A percentile compares a stretch with the other conserved stretches of the same genome.
Conservation (phyloP, 2,113 vertebrate species). For the Ailurus styani region DNA sequence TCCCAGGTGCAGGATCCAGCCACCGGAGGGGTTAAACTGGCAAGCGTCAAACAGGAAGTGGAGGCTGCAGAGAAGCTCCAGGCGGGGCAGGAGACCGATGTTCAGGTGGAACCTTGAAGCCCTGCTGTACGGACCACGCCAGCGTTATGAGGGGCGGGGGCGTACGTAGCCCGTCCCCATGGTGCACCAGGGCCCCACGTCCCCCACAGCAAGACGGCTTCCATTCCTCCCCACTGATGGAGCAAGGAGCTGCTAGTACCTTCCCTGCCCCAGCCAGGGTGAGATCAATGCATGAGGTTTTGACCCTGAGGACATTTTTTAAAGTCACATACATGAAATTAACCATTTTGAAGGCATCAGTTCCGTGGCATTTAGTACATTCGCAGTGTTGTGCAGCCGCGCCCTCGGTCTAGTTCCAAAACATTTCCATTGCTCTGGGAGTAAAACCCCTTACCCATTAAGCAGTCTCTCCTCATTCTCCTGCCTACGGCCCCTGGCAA, state of each 20-base stretch:
- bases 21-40: neutral
- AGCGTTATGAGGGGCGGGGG: neutral
- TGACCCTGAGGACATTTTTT: neutral
- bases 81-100: neutral
- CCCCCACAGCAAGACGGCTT: neutral
- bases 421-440: neutral
- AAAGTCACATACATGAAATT: neutral
- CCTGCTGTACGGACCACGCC: neutral
- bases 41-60: neutral
- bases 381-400: neutral
- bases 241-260: neutral
- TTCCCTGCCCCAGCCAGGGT: neutral
- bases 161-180: rapidly evolving
- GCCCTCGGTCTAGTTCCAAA: neutral
- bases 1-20: neutral
- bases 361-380: neutral
- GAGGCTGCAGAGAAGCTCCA: neutral
- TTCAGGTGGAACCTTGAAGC: neutral
- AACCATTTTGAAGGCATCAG: neutral
- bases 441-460: neutral
- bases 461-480: neutral
- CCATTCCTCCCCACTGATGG: neutral
- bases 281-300: neutral
- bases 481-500: neutral
- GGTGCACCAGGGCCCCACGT: neutral